phyloP scores from a whole-genome alignment of 2,888 invertebrate genomes.

The Lydus trimaculatus region DNA sequence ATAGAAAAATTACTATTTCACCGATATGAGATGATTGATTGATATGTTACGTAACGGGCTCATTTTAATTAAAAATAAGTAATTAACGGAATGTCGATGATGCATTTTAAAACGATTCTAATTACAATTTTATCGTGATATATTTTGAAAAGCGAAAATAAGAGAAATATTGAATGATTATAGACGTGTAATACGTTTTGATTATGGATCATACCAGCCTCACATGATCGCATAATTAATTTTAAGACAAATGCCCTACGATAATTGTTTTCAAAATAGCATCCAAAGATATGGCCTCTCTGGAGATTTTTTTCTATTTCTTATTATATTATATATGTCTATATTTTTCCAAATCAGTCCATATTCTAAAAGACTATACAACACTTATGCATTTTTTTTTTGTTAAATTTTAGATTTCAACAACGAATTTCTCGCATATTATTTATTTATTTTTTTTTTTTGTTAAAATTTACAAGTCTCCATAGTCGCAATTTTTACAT shows the following conservation, averaged over 20 bases:
- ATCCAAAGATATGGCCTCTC: slow-evolving; percentile 32
- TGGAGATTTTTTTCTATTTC: slow-evolving; percentile 16
- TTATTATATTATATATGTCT: background rate
- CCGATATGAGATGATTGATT: slow-evolving; percentile 6
- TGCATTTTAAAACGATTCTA: slow-evolving; percentile 24
- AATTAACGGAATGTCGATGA: slow-evolving; percentile 13
- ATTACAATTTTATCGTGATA: slow-evolving; percentile 24
- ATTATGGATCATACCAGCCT: slow-evolving; percentile 43
- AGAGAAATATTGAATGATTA: slow-evolving; percentile 19
- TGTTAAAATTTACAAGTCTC: slow-evolving; percentile 27
- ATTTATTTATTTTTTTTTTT: no score
- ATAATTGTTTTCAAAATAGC: slow-evolving; percentile 37
- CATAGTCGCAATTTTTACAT: slow-evolving; percentile 31
- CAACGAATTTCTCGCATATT: slow-evolving; percentile 26
- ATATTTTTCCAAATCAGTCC: slow-evolving; percentile 45
- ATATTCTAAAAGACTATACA: slow-evolving; percentile 42
- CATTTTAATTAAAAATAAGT: slow-evolving; percentile 20
- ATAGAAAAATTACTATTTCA: slow-evolving; percentile 21
- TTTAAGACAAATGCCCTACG: slow-evolving; percentile 13
- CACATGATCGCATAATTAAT: slow-evolving; percentile 34
- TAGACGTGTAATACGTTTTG: slow-evolving; percentile 15
- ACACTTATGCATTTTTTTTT: slow-evolving; percentile 34
- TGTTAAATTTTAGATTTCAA: slow-evolving; percentile 25
- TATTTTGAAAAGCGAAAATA: slow-evolving; percentile 20
- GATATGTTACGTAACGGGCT: slow-evolving; percentile 25